Evolutionary conservation across 2,797 vertebrate species (phyloP).

Genomic region (Distichodus sexfasciatus): DNA sequence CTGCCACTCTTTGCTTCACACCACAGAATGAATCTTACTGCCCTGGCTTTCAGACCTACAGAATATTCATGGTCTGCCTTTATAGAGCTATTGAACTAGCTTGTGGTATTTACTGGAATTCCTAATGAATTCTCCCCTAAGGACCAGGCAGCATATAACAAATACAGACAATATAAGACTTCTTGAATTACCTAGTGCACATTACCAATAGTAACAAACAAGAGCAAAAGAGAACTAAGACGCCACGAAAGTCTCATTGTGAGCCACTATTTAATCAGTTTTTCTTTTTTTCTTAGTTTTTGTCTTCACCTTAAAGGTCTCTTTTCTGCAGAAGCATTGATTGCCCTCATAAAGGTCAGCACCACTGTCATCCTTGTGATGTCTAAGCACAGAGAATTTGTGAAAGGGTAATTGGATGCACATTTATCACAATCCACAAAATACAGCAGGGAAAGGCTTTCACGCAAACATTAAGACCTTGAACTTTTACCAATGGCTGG

Average conservation of each 20-base stretch:
- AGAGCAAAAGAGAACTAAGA: too few relatives aligned
- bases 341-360: constrained; percentile 5
- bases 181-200: too few relatives aligned
- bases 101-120: too few relatives aligned
- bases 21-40: neutral
- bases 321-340: neutral
- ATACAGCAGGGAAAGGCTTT: constrained; percentile 1
- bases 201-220: too few relatives aligned
- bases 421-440: constrained; percentile 1
- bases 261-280: neutral
- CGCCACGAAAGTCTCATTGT: too few relatives aligned
- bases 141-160: too few relatives aligned
- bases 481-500: constrained; percentile 2
- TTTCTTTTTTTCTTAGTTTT: neutral
- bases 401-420: constrained; percentile 19
- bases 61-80: neutral
- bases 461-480: neutral
- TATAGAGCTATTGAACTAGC: too few relatives aligned
- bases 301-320: neutral
- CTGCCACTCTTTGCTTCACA: neutral
- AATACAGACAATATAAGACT: too few relatives aligned
- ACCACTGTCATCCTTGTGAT: neutral
- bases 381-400: neutral
- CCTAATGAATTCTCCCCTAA: too few relatives aligned
- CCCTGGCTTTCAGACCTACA: neutral